Evolutionary conservation across 2,113 vertebrate species (phyloP).

Genomic region (Engraulis encrasicolus): DNA sequence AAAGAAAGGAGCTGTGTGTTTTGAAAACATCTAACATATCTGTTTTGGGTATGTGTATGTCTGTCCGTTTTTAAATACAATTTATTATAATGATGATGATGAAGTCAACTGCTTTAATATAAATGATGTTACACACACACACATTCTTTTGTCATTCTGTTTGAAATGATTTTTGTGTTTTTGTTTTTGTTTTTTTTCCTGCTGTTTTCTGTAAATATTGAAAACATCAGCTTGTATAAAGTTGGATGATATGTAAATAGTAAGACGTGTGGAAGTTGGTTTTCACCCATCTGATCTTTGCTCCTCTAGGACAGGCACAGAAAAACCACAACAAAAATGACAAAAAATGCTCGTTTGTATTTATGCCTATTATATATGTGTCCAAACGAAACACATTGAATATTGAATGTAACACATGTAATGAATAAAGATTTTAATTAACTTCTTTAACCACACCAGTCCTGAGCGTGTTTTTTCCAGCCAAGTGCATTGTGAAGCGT

Average conservation of each 20-base stretch:
- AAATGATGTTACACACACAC: slow-evolving; percentile 16
- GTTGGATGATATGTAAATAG: slow-evolving; percentile 85
- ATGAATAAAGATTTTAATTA: slow-evolving; percentile 89
- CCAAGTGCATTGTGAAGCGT: background rate
- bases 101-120: slow-evolving; percentile 21
- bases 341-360: slow-evolving; percentile 83
- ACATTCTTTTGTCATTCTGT: slow-evolving; percentile 22
- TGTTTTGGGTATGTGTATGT: slow-evolving; percentile 1
- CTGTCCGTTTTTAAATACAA: slow-evolving; percentile 30
- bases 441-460: slow-evolving; percentile 80
- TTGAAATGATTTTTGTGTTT: slow-evolving; percentile 14
- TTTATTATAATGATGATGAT: slow-evolving; percentile 11
- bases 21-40: slow-evolving; percentile 8
- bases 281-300: slow-evolving; percentile 72
- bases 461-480: background rate
- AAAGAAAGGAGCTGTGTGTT: background rate
- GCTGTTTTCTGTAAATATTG: slow-evolving; percentile 82
- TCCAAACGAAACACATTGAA: slow-evolving; percentile 82
- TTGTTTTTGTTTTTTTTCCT: no score
- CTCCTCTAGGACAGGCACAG: slow-evolving; percentile 76
- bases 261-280: slow-evolving; percentile 74
- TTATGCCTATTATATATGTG: slow-evolving; percentile 82
- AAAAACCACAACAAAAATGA: no score
- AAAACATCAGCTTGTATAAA: slow-evolving; percentile 82
- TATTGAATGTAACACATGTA: slow-evolving; percentile 91